Conservation (phyloP, 2,113 vertebrate genomes). For the Cyanoliseus patagonus region DNA sequence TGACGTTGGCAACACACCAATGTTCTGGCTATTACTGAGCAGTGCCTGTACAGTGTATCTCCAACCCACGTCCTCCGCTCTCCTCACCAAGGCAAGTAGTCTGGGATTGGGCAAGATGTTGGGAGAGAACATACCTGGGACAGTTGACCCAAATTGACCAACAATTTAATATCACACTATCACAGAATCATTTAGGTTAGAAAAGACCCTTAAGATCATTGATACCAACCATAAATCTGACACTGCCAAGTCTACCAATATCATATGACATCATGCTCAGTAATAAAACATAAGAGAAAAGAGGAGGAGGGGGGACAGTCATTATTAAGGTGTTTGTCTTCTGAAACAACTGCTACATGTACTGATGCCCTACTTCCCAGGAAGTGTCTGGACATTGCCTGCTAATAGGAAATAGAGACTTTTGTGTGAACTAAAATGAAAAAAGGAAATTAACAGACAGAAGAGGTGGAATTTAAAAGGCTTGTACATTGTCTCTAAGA, state of each 20-base stretch:
- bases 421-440: neutral
- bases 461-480: neutral
- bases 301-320: accelerated
- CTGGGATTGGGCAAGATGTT: neutral
- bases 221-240: neutral
- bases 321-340: neutral
- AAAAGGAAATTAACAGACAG: neutral
- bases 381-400: neutral
- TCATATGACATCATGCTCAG: accelerated
- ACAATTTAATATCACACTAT: neutral
- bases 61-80: accelerated
- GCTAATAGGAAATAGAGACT: neutral
- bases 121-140: neutral
- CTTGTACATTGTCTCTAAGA: neutral
- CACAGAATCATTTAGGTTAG: neutral
- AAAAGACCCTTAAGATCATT: neutral
- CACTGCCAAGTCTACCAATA: too few species aligned
- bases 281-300: neutral
- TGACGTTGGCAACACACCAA: neutral
- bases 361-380: neutral
- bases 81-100: accelerated
- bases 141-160: neutral
- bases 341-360: neutral
- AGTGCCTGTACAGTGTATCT: neutral
- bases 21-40: neutral